Percentiles rank a stretch among this genome's conserved stretches.
These are phyloP conservation scores for Cryptoprocta ferox DNA, from an alignment of 2,797 vertebrate species.

Conservation along the genomic window DNA sequence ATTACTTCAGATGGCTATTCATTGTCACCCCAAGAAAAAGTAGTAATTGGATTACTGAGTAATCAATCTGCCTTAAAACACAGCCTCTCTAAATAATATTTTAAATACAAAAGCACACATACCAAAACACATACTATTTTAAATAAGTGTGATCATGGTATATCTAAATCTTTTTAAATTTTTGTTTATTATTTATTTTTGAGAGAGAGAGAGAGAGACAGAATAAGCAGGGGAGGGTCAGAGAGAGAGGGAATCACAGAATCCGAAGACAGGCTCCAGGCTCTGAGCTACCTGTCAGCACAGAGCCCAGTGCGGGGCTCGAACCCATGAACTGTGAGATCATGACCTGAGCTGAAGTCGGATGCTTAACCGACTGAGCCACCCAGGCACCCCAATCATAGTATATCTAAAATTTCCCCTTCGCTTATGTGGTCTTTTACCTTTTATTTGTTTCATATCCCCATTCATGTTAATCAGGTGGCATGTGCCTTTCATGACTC, in stretches of 20 bases:
- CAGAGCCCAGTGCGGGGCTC: too few species aligned
- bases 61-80: constrained; percentile 26
- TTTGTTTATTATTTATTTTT: too few species aligned
- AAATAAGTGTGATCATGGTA: not conserved
- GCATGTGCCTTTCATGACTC: not conserved
- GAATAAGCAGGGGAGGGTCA: too few species aligned
- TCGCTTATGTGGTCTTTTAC: not conserved
- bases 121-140: constrained; percentile 13
- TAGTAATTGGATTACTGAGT: not conserved
- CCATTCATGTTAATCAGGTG: not conserved
- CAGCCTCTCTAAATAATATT: not conserved
- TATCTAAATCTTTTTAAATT: too few species aligned
- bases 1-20: not conserved
- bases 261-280: too few species aligned
- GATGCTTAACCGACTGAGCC: too few species aligned
- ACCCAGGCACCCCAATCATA: too few species aligned
- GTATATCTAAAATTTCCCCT: not conserved
- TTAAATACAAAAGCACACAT: not conserved
- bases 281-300: too few species aligned
- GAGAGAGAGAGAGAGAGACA: too few species aligned
- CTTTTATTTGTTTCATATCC: not conserved
- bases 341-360: too few species aligned
- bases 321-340: too few species aligned
- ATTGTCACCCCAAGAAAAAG: not conserved
- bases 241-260: too few species aligned